Conservation (phyloP, 92 coral and sea anemone species). For the Parazoanthus swiftii region DNA sequence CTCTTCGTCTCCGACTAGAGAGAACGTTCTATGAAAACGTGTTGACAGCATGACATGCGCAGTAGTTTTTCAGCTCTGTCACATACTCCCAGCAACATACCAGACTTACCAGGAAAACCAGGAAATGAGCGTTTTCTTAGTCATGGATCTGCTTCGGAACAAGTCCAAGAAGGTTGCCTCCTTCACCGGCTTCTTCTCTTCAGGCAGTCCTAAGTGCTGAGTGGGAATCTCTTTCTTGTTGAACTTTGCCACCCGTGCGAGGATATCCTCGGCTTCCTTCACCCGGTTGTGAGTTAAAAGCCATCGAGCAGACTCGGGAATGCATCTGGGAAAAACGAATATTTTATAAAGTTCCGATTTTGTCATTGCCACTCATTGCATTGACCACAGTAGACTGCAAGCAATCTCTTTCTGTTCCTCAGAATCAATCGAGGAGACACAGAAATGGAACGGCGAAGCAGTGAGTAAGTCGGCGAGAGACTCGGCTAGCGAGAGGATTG, state of each 20-base stretch:
- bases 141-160: constrained; percentile 73
- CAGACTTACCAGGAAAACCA: constrained; percentile 91
- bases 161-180: constrained; percentile 81
- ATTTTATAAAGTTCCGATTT: no score
- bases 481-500: no score
- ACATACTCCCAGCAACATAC: not conserved
- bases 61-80: not conserved
- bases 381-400: no score
- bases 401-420: no score
- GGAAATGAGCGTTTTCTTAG: constrained; percentile 78
- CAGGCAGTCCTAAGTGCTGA: constrained; percentile 70
- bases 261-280: constrained; percentile 68
- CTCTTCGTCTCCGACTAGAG: not conserved
- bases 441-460: no score
- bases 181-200: constrained; percentile 51
- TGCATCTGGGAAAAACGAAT: constrained; percentile 47
- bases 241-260: constrained; percentile 69
- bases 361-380: no score
- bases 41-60: not conserved
- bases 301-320: constrained; percentile 96
- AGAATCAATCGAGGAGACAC: no score
- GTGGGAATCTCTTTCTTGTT: constrained; percentile 79
- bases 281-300: constrained; percentile 69
- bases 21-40: not conserved
- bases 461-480: no score